Evolutionary conservation across 1,140 invertebrate genomes (phyloP), one percentile per base, ranked within the genome.

Genomic region (Euwallacea fornicatus): DNA sequence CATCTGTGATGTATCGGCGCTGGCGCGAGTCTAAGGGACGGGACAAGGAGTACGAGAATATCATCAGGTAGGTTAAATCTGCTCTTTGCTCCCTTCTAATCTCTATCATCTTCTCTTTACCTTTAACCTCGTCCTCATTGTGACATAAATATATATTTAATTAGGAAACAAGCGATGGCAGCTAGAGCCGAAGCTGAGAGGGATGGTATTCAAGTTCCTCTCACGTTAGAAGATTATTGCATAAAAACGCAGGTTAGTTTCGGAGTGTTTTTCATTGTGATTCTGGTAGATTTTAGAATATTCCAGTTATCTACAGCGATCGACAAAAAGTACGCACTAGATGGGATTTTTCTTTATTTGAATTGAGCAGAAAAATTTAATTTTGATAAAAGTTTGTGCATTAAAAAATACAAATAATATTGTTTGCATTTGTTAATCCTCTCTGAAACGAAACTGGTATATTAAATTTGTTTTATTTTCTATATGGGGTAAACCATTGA

Each of bases 41-140:
- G 83, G 97, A 99, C 84, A 98, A 98, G 84, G 97, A 99, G 85
- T 99, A 99, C 86, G 97, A 98, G 85, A 98, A 97, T 85, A 98
- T 99, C 77, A 98, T 99, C 80, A 95, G 93, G 95, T 97, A 83
- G 82, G 47, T 10, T 11, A 50, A 50, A 50, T 50, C 13, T 50
- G 47, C 1, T 6, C 47, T n/a, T 33, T 33, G 21, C 21, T 33
- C 21, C 21, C 21, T 33, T 33, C 21, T 33, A 33, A 33, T 33
- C 21, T 33, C 21, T 4, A 33, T 33, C 4, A 4, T 33, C 21
- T 33, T 33, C 21, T 4, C 21, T 33, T 33, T 33, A 33, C 21
- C 21, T 33, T 33, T 33, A 33, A 33, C 21, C 21, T 33, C 21
- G 1, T 33, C 21, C 21, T 33, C 21, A 33, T 33, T 33, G 4